These are phyloP conservation scores for Actinia tenebrosa DNA, from an alignment of 64 coral and sea anemone species.

Conservation along the genomic window DNA sequence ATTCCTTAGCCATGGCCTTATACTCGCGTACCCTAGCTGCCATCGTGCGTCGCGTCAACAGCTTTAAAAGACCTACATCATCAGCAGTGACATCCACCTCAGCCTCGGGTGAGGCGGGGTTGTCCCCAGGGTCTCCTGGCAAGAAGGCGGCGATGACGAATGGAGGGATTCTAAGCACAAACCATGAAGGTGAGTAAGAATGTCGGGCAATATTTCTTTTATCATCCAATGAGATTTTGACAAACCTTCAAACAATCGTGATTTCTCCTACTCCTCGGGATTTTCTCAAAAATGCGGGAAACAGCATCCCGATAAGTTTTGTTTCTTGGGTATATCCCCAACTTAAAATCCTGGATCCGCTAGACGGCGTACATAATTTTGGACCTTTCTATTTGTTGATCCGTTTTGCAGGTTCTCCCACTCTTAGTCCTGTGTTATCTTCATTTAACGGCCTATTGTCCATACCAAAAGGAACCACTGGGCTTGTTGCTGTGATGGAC, in stretches of 20 bases:
- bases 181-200: background rate
- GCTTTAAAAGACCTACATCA: constrained; percentile 73
- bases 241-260: too few relatives aligned
- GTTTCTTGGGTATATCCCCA: too few relatives aligned
- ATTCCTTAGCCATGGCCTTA: constrained; percentile 70
- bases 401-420: constrained; percentile 14
- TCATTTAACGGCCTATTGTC: constrained; percentile 17
- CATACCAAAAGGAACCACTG: constrained; percentile 33
- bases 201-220: background rate
- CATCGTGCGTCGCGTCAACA: constrained; percentile 78
- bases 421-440: background rate
- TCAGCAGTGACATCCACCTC: constrained; percentile 32
- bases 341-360: too few relatives aligned
- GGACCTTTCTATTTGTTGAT: too few relatives aligned
- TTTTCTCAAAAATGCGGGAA: too few relatives aligned
- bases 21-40: constrained; percentile 78
- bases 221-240: background rate
- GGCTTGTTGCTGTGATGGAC: constrained; percentile 72
- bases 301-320: too few relatives aligned
- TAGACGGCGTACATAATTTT: too few relatives aligned
- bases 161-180: background rate
- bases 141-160: background rate
- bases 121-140: background rate
- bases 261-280: too few relatives aligned
- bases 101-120: constrained; percentile 44